These are phyloP conservation scores for Vanessa tameamea DNA, from an alignment of 1,140 invertebrate species.

Conservation along the genomic window DNA sequence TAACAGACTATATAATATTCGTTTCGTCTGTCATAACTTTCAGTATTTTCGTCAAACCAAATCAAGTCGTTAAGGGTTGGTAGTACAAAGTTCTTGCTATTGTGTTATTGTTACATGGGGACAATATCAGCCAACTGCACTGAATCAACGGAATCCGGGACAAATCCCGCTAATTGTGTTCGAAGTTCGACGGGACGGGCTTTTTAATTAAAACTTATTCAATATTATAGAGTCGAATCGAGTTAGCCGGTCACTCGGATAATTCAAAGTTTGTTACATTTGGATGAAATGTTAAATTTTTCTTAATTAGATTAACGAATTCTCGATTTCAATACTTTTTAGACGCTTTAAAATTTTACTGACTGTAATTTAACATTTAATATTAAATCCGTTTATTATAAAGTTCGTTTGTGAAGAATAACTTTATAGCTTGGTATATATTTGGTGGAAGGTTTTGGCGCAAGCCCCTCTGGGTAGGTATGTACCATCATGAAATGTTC, in stretches of 20 bases:
- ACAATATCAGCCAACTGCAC: slow-evolving; percentile 29
- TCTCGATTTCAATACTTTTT: slow-evolving; percentile 39
- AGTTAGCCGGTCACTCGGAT: slow-evolving; percentile 56
- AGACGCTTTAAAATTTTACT: slow-evolving; percentile 16
- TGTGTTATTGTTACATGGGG: slow-evolving; percentile 20
- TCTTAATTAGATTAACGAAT: slow-evolving; percentile 50
- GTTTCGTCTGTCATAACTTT: neutral
- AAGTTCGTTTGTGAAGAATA: neutral
- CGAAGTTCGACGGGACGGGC: slow-evolving; percentile 57
- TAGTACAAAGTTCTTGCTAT: neutral
- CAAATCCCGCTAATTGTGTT: slow-evolving; percentile 67
- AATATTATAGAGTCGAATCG: slow-evolving; percentile 67
- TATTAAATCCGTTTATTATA: neutral
- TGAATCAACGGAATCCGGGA: slow-evolving; percentile 39
- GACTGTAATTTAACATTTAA: slow-evolving; percentile 16
- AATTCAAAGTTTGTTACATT: slow-evolving; percentile 44
- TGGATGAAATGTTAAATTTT: slow-evolving; percentile 45
- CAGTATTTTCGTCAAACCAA: neutral
- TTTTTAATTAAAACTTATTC: slow-evolving; percentile 79
- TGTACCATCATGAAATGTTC: too few relatives aligned
- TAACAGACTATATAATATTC: neutral
- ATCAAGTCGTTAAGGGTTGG: neutral
- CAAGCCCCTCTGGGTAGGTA: too few relatives aligned
- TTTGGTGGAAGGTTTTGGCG: too few relatives aligned
- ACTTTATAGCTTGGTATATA: neutral